Conservation (phyloP, 2,113 vertebrate species). For the Nothocercus julius region DNA sequence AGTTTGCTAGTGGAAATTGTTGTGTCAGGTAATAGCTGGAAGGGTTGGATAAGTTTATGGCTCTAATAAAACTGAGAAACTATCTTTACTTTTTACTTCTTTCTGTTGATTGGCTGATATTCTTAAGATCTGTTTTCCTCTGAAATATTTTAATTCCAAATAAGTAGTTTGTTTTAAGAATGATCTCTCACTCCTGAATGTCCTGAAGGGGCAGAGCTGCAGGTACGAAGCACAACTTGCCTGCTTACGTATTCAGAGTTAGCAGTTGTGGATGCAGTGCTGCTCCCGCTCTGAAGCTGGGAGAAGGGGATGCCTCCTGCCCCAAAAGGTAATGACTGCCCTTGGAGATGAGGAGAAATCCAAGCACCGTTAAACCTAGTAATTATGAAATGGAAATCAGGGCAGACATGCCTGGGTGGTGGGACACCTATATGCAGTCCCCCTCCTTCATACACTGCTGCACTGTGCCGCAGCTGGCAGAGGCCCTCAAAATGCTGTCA, state of each 20-base stretch:
- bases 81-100: not conserved
- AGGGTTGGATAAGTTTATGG: not conserved
- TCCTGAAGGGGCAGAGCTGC: not conserved
- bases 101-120: not conserved
- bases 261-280: not conserved
- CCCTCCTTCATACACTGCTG: not conserved
- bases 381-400: not conserved
- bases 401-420: fast-evolving
- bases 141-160: not conserved
- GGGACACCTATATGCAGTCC: not conserved
- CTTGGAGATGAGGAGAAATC: not conserved
- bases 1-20: not conserved
- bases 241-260: not conserved
- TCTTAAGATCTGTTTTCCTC: not conserved
- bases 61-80: not conserved
- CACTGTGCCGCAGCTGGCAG: not conserved
- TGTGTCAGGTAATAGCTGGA: not conserved
- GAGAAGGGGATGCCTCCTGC: not conserved
- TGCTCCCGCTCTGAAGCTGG: not conserved
- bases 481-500: not conserved
- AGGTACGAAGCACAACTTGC: not conserved
- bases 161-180: not conserved
- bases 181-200: not conserved
- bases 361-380: not conserved
- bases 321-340: not conserved